Base-by-base conservation (phyloP, 2,113 vertebrate genomes). In the Parotia lawesii region DNA sequence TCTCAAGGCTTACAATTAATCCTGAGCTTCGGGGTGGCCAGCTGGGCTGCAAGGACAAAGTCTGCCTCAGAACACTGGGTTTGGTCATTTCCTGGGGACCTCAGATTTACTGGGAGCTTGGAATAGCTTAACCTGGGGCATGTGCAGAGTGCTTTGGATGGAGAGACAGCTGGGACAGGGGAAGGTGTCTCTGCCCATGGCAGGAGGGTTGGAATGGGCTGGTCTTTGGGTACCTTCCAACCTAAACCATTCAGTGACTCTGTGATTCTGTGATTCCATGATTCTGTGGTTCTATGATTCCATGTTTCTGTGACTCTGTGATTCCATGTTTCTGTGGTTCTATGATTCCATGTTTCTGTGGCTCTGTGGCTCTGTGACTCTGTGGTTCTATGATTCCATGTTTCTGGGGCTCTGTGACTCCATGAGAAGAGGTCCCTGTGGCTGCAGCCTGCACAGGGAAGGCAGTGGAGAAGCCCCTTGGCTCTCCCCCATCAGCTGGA, bases 1-100 rank as follows among this genome's bases (percentile, higher is more conserved):
- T 95, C 75, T 14, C 83, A 74, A 81, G 83, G 71, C 45, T 95
- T 84, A 76, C 56, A 89, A 47, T 45, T 86, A 94, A 93, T 90
- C 71, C 42, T 69, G 54, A 86, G 74, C 65, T 53, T 45, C 61
- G 19, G 70, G 74, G 60, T 65, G 67, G 73, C 75, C 89, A 87
- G 56, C 74, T 89, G 93, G 93, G 80, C 73, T 91, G 70, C 1
- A 0, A 31, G 23, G 60, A 83, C 71, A 64, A 31, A 44, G 57
- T 64, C 66, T 44, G 75, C 74, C 81, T 77, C 62, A 76, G 58
- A 57, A 45, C 20, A 22, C 9, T 45, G 69, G 15, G 22, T 60
- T 72, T 67, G 76, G 57, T 65, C 14, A 4, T 77, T 84, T 90
- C 54, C 83, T 85, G 60, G 45, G 56, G 65, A 58, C 74, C 38